Evolutionary conservation across 2,888 invertebrate species (phyloP).

Genomic region (Metellina segmentata): DNA sequence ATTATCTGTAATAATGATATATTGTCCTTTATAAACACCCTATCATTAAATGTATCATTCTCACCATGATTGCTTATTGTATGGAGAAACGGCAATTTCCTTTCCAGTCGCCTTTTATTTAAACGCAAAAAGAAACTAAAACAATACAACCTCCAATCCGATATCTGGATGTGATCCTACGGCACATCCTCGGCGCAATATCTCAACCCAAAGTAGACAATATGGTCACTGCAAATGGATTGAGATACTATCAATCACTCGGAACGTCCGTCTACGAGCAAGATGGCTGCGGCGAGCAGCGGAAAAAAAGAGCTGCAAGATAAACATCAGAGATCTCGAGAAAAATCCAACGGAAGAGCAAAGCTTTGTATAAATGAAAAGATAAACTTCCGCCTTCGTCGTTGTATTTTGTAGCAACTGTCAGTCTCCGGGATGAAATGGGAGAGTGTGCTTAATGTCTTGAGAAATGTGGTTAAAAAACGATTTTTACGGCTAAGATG

Average conservation of each 20-base stretch:
- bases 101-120: too few species aligned
- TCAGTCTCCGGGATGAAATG: slow-evolving; percentile 49
- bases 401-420: slow-evolving; percentile 41
- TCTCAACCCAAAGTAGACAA: slow-evolving; percentile 19
- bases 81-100: too few species aligned
- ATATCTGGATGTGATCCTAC: background rate
- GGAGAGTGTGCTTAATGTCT: slow-evolving; percentile 37
- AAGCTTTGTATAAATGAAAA: slow-evolving; percentile 33
- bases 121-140: background rate
- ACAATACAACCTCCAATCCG: background rate
- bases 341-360: slow-evolving; percentile 7
- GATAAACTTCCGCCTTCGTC: slow-evolving; percentile 3
- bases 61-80: too few species aligned
- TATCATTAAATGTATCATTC: too few species aligned
- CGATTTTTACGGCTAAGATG: background rate
- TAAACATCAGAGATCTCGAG: slow-evolving; percentile 49
- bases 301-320: slow-evolving; percentile 16
- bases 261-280: slow-evolving; percentile 53
- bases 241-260: slow-evolving; percentile 10
- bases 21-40: too few species aligned
- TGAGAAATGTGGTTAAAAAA: slow-evolving; percentile 37
- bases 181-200: background rate
- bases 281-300: slow-evolving; percentile 18
- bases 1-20: too few species aligned
- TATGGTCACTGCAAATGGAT: slow-evolving; percentile 17